A percentile compares a stretch with the other conserved stretches of the same genome.
Evolutionary conservation across 2,113 vertebrate genomes (phyloP).

Genomic region (Mastomys coucha): DNA sequence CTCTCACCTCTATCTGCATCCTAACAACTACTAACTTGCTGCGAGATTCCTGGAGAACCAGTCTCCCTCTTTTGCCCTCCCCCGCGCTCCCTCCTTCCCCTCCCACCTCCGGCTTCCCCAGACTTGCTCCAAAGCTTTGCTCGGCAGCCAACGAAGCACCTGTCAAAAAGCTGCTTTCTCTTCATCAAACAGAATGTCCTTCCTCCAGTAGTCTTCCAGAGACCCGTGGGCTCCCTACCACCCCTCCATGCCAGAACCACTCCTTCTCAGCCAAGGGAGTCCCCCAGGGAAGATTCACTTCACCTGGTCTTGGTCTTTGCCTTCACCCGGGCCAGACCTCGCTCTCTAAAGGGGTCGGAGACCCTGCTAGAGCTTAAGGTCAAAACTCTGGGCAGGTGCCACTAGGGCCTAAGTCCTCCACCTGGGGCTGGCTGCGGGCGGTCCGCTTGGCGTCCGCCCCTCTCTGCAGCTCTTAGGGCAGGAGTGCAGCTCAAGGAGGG

Average conservation of each 20-base stretch:
- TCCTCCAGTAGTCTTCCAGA: not conserved
- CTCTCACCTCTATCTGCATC: slow-evolving; percentile 69
- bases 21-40: slow-evolving; percentile 68
- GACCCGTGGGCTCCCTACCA: not conserved
- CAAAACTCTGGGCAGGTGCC: slow-evolving; percentile 76
- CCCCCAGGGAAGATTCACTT: slow-evolving; percentile 17
- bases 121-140: not conserved
- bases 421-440: not conserved
- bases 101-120: slow-evolving; percentile 18
- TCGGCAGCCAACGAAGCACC: slow-evolving; percentile 52
- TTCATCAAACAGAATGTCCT: not conserved
- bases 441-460: not conserved
- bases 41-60: slow-evolving; percentile 76
- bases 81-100: not conserved
- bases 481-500: not conserved
- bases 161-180: slow-evolving; percentile 72
- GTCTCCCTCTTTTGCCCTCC: slow-evolving; percentile 43
- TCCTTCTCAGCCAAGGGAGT: not conserved
- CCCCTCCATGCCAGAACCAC: not conserved
- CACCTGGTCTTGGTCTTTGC: not conserved
- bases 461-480: not conserved
- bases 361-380: slow-evolving; percentile 73
- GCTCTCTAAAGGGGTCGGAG: slow-evolving; percentile 21
- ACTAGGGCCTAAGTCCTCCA: slow-evolving; percentile 66
- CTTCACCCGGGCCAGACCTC: not conserved